A percentile compares a stretch with the other conserved stretches of the same genome.
Evolutionary conservation across 2,888 invertebrate genomes (phyloP).

Genomic region (Sminthurinus aureus): DNA sequence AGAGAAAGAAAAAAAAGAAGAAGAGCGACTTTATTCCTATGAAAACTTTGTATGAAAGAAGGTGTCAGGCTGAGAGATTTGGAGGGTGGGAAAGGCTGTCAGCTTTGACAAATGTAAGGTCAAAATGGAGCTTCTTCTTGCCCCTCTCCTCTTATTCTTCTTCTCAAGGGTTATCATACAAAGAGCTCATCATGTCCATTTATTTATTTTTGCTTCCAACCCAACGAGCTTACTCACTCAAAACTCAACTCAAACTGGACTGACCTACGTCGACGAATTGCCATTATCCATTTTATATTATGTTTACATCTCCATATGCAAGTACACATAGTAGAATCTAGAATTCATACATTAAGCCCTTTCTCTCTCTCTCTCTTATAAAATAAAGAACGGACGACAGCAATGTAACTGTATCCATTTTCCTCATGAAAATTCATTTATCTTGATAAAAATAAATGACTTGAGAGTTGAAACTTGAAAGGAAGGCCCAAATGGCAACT

Average conservation of each 20-base stretch:
- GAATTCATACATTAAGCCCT: too few species aligned
- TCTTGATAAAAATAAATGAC: too few species aligned
- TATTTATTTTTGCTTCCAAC: constrained; percentile 1
- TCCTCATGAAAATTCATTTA: too few species aligned
- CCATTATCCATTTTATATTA: background rate
- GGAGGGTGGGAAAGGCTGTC: constrained; percentile 41
- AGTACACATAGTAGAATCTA: too few species aligned
- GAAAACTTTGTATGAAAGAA: constrained; percentile 13
- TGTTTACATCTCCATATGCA: too few species aligned
- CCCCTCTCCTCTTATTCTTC: constrained; percentile 4
- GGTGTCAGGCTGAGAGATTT: constrained; percentile 45
- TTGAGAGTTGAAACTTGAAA: too few species aligned
- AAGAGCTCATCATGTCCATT: constrained; percentile 14
- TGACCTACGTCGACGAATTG: background rate
- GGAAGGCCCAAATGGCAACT: too few species aligned
- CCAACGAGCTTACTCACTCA: background rate
- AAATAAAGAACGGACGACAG: too few species aligned
- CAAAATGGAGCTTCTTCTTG: constrained; percentile 2
- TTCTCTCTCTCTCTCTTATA: too few species aligned
- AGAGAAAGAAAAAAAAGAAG: background rate
- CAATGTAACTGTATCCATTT: too few species aligned
- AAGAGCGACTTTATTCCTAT: constrained; percentile 22
- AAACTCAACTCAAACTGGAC: background rate
- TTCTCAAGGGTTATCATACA: constrained; percentile 6
- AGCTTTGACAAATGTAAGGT: constrained; percentile 46